Evolutionary conservation across 1,140 invertebrate genomes (phyloP).

Genomic region (Temnothorax nylanderi): DNA sequence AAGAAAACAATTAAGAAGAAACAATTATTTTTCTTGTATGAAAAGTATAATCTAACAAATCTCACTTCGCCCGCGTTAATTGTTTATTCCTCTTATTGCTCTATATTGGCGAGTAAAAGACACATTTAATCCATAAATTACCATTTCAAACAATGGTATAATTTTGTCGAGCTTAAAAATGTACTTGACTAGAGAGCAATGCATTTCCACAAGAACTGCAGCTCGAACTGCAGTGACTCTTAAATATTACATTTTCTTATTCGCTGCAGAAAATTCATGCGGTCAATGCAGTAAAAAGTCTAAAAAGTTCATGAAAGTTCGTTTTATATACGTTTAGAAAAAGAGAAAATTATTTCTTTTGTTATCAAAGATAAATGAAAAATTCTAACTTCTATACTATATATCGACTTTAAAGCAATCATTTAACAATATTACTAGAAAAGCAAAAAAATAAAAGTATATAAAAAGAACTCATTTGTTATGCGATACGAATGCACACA

Average conservation of each 20-base stretch:
- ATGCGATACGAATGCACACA: neutral
- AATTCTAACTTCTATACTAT: neutral
- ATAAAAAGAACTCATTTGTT: neutral
- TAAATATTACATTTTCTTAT: conserved; percentile 6
- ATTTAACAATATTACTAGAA: neutral
- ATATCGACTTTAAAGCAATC: neutral
- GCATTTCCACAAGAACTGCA: neutral
- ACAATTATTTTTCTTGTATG: neutral
- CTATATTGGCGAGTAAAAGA: neutral
- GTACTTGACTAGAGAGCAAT: neutral
- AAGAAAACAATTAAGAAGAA: neutral
- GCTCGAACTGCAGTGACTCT: neutral
- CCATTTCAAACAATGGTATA: neutral
- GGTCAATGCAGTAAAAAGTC: neutral
- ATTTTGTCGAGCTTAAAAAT: neutral
- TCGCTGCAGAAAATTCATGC: neutral
- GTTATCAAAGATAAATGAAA: neutral
- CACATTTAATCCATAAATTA: conserved; percentile 11
- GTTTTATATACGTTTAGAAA: neutral
- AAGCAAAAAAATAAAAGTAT: neutral
- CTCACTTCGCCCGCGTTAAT: neutral
- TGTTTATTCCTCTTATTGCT: neutral
- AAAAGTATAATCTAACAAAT: neutral
- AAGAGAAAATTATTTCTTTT: neutral
- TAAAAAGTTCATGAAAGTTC: neutral